Evolutionary conservation across 1,140 invertebrate species (phyloP), one percentile per base, ranked within the genome.

Genomic region (Zophobas morio): DNA sequence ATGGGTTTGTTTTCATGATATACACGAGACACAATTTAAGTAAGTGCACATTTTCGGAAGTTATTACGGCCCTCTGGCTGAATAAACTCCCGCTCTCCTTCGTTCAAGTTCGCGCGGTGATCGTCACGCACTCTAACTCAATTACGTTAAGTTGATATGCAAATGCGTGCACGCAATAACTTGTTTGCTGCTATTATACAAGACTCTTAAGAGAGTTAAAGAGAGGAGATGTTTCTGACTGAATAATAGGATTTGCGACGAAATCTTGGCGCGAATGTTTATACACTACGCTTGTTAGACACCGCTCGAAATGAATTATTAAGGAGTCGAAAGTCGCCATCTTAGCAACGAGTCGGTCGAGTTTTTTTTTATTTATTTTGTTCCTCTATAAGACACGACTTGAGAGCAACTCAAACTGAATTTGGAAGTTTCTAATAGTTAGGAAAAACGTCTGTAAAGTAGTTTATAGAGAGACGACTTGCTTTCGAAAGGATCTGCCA

Each of bases 391-490:
- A 66, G 60, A 33, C 37, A 4, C 60, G 60, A 32, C 60, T 42
- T 42, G 37, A 66, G 60, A 66, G 20, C 40, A 20, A 66, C 60
- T 66, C 60, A 66, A 66, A 66, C 60, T 42, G 60, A 66, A 42
- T 66, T 66, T 66, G 39, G 20, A 66, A 66, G n/a, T 66, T 66
- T 66, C 60, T 66, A 66, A 66, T 66, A 66, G 60, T 66, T 66
- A 66, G 6, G 60, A 66, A 66, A 66, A 66, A 66, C 60, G 60
- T 66, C 60, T 42, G 36, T 42, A 42, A 66, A 66, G 60, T 42
- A 40, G 37, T 66, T 66, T 42, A 33, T 36, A 8, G 60, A 66
- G 33, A 66, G 60, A 66, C 60, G 56, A 60, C 56, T 35, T 39
- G 56, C 56, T 35, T 60, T 39, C 56, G 8, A 42, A 66, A 42